Evolutionary conservation across 2,888 invertebrate genomes (phyloP).

Genomic region (Maniola hyperantus): DNA sequence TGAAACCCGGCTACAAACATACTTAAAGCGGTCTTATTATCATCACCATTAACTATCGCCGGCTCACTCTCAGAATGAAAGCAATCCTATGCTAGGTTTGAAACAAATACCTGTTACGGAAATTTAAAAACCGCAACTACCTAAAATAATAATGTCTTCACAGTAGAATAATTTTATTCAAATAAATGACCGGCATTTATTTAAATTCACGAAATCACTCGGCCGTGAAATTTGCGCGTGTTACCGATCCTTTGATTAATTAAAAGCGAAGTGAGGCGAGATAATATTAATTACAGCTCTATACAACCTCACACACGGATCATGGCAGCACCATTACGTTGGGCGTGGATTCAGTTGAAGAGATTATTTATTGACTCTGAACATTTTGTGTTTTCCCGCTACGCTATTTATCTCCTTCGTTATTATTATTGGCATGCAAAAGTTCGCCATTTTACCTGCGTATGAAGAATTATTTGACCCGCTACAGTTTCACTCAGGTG

Average conservation of each 20-base stretch:
- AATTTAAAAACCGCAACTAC: too few species aligned
- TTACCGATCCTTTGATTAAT: conserved; percentile 35
- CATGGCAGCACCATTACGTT: conserved; percentile 29
- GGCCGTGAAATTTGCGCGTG: conserved; percentile 29
- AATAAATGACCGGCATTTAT: conserved; percentile 2
- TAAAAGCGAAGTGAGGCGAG: conserved; percentile 33
- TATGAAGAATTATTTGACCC: not conserved
- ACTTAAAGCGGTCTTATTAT: too few species aligned
- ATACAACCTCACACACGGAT: conserved; percentile 32
- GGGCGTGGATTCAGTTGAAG: conserved; percentile 24
- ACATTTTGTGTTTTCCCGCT: conserved; percentile 25
- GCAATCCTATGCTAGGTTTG: too few species aligned
- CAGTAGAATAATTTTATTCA: not conserved
- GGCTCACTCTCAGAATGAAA: too few species aligned
- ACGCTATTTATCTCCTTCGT: conserved; percentile 1
- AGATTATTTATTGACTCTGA: conserved; percentile 29
- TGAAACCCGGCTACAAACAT: too few species aligned
- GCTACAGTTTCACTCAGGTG: too few species aligned
- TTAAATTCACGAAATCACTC: conserved; percentile 23
- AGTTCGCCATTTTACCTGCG: not conserved
- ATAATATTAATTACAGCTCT: conserved; percentile 34
- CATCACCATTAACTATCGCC: too few species aligned
- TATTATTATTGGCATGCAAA: conserved; percentile 25
- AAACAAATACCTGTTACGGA: too few species aligned
- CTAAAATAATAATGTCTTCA: too few species aligned